Conservation (phyloP, 2,888 invertebrate genomes). For the Junonia oenone region DNA sequence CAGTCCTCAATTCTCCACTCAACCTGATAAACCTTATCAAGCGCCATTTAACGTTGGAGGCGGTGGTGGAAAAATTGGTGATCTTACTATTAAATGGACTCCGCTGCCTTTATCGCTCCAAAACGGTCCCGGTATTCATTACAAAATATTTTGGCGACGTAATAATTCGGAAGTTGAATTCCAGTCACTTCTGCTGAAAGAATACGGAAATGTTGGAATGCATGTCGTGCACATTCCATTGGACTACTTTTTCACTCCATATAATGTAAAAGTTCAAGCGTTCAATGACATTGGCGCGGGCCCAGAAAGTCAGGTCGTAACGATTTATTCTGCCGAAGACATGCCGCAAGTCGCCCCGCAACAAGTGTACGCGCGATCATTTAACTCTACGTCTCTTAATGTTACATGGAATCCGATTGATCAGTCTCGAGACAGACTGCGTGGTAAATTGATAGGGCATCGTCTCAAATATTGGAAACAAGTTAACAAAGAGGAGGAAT, state of each 20-base stretch:
- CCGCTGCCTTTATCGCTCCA: conserved; percentile 88
- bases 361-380: conserved; percentile 86
- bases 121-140: conserved; percentile 93
- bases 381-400: conserved; percentile 94
- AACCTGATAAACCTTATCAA: conserved; percentile 87
- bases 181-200: conserved; percentile 84
- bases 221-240: conserved; percentile 87
- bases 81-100: conserved; percentile 94
- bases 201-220: conserved; percentile 87
- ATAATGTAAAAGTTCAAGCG: conserved; percentile 92
- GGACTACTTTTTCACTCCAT: conserved; percentile 89
- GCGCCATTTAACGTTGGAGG: conserved; percentile 91
- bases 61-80: conserved; percentile 97
- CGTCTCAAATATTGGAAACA: conserved; percentile 95
- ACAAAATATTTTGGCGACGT: conserved; percentile 93
- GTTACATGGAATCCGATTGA: conserved; percentile 95
- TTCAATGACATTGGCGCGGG: conserved; percentile 90
- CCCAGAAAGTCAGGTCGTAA: conserved; percentile 86
- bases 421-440: conserved; percentile 88
- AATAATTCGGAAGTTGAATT: conserved; percentile 86
- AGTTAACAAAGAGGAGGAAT: conserved; percentile 85
- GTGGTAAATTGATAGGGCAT: conserved; percentile 95
- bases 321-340: conserved; percentile 92
- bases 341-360: conserved; percentile 96
- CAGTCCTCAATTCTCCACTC: conserved; percentile 92